Evolutionary conservation across 2,113 vertebrate genomes (phyloP).

Genomic region (Noturus placidus): DNA sequence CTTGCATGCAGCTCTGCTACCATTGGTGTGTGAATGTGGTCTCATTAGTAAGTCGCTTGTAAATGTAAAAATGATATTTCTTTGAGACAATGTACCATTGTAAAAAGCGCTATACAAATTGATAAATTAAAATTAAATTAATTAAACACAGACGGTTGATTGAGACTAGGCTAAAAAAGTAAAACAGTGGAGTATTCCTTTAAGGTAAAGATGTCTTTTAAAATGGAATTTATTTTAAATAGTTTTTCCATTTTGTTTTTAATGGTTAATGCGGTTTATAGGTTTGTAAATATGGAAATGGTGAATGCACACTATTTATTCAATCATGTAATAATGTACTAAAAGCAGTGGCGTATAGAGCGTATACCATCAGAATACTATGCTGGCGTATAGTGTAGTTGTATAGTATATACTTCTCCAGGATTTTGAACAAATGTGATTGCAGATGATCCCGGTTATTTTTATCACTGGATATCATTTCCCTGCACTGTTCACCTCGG

Average conservation of each 20-base stretch:
- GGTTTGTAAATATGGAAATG: constrained; percentile 19
- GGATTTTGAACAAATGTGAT: not conserved
- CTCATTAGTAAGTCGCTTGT: no score
- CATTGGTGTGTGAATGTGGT: no score
- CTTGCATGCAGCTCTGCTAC: no score
- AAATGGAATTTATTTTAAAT: not conserved
- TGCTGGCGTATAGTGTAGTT: not conserved
- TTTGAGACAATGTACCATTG: no score
- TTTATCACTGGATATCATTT: not conserved
- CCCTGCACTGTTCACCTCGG: not conserved
- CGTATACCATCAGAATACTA: not conserved
- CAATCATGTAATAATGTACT: not conserved
- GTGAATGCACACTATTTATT: constrained; percentile 12
- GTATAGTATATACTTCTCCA: not conserved
- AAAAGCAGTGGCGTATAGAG: not conserved
- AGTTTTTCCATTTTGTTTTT: not conserved
- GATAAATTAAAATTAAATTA: no score
- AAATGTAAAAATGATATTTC: no score
- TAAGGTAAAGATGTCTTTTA: not conserved
- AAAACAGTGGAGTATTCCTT: not conserved
- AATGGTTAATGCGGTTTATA: not conserved
- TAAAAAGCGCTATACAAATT: no score
- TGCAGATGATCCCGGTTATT: not conserved
- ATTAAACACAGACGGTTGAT: not conserved
- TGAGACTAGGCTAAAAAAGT: not conserved